These are phyloP conservation scores for Chrysocyon brachyurus DNA, from an alignment of 2,797 vertebrate genomes.

Conservation along the genomic window DNA sequence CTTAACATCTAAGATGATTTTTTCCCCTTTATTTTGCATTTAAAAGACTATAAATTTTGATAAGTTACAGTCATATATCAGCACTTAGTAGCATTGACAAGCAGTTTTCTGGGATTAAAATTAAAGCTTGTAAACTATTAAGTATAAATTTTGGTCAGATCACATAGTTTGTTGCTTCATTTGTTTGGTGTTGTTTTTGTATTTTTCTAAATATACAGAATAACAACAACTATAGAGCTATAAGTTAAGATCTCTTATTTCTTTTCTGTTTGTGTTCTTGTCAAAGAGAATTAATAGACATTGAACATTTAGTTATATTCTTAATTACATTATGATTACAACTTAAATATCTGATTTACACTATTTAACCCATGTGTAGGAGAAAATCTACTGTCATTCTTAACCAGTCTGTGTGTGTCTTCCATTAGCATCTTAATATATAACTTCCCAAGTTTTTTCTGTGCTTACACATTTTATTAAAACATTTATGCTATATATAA, in stretches of 20 bases:
- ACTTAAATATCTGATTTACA: background rate
- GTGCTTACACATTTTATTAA: background rate
- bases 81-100: background rate
- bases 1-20: background rate
- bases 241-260: background rate
- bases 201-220: background rate
- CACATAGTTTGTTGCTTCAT: background rate
- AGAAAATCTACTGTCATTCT: background rate
- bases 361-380: background rate
- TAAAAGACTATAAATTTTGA: background rate
- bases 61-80: background rate
- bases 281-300: background rate
- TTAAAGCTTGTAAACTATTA: background rate
- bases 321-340: background rate
- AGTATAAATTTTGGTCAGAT: background rate
- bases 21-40: slow-evolving; percentile 36
- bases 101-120: background rate
- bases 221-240: background rate
- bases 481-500: background rate
- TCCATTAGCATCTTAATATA: background rate
- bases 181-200: background rate
- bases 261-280: background rate
- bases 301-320: slow-evolving; percentile 26
- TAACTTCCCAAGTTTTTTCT: background rate
- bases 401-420: background rate